Conservation (phyloP, 2,888 invertebrate species). For the Habroteleia sp. region DNA sequence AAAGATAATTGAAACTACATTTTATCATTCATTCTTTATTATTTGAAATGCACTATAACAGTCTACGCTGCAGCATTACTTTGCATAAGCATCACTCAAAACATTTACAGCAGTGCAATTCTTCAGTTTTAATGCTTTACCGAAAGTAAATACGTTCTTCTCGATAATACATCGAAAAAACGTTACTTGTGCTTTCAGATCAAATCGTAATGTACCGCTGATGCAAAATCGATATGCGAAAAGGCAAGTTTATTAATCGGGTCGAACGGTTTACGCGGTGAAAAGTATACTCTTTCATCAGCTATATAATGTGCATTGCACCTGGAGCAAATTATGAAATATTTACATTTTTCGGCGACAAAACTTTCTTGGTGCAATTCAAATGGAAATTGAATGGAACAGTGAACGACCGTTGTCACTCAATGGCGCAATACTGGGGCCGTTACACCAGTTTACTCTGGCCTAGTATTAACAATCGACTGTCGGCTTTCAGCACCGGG, state of each 20-base stretch:
- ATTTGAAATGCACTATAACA: neutral
- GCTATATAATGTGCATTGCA: constrained; percentile 21
- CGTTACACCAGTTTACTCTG: too few relatives aligned
- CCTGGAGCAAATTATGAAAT: constrained; percentile 39
- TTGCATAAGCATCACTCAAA: constrained; percentile 13
- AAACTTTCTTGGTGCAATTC: too few relatives aligned
- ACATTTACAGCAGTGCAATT: constrained; percentile 8
- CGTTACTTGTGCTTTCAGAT: constrained; percentile 13
- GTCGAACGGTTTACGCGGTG: constrained; percentile 18
- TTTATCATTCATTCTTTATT: neutral
- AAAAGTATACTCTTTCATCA: constrained; percentile 7
- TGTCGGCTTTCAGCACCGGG: too few relatives aligned
- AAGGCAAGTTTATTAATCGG: constrained; percentile 24
- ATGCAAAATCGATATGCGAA: constrained; percentile 22
- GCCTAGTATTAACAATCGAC: too few relatives aligned
- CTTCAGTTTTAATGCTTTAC: constrained; percentile 3
- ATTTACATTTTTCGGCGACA: constrained; percentile 12
- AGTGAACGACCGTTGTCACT: too few relatives aligned
- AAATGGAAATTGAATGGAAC: too few relatives aligned
- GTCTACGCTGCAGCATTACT: neutral
- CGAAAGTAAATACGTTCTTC: constrained; percentile 5
- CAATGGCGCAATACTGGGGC: too few relatives aligned
- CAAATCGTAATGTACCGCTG: constrained; percentile 28
- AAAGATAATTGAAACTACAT: too few relatives aligned
- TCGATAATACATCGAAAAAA: constrained; percentile 15